phyloP scores from a whole-genome alignment of 2,888 invertebrate genomes.

The Congeria kusceri region DNA sequence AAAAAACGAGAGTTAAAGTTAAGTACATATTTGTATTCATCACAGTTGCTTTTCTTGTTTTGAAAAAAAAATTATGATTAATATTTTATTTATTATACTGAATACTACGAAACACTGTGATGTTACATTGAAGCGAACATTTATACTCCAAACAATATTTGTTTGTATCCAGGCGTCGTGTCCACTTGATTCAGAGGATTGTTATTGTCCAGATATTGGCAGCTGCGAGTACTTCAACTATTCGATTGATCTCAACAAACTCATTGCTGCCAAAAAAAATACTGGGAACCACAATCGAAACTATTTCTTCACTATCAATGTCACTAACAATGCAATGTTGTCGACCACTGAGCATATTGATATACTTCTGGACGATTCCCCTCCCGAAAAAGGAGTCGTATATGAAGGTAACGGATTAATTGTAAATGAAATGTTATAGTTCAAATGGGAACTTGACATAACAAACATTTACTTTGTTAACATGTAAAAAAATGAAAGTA shows the following conservation, averaged over 20 bases:
- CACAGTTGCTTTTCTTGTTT: too few species aligned
- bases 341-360: constrained; percentile 44
- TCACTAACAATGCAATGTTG: constrained; percentile 62
- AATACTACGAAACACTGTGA: too few species aligned
- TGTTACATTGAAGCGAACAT: too few species aligned
- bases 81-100: too few species aligned
- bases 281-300: constrained; percentile 66
- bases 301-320: constrained; percentile 64
- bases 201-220: constrained; percentile 66
- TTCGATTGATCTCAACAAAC: constrained; percentile 31
- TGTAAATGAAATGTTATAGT: not conserved
- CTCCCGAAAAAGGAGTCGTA: constrained; percentile 42
- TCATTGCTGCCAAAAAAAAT: constrained; percentile 44
- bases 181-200: constrained; percentile 23
- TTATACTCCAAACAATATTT: too few species aligned
- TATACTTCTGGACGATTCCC: constrained; percentile 48
- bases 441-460: too few species aligned
- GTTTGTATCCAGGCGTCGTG: not conserved
- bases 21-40: too few species aligned
- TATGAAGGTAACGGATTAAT: constrained; percentile 46
- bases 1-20: too few species aligned
- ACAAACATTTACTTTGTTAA: too few species aligned
- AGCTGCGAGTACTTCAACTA: constrained; percentile 57
- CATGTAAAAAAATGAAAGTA: too few species aligned
- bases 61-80: too few species aligned